Evolutionary conservation across 2,888 invertebrate genomes (phyloP), one percentile per base, ranked within the genome.

Genomic region (Idaea biselata): DNA sequence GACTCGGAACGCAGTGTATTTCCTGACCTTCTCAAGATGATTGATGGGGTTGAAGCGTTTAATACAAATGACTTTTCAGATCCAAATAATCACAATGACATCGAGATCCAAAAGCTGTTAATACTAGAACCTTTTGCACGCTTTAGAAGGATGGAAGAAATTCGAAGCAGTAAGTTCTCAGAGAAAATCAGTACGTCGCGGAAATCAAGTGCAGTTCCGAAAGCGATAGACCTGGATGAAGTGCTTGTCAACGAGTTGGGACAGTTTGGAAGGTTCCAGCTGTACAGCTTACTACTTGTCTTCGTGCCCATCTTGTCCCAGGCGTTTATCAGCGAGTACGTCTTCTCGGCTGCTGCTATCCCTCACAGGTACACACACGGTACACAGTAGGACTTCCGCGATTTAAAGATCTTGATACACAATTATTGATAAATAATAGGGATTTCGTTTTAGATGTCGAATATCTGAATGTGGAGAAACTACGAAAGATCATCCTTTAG

Each of bases 301-400:
- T 90, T 94, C 63, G 66, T 96, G 33, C 95, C 95, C 0, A 91
- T 95, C 70, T 87, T 95, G 63, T 93, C 95, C 79, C 94, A 95
- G 1, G 94, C 95, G 0, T 94, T 94, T 67, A 93, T 94, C 73
- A 93, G 95, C 69, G 94, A 95, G 58, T 96, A 94, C 75, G 94
- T 96, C 63, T 96, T 96, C 81, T 95, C 96, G 0, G 95, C 96
- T 0, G 94, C 94, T 62, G 93, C 94, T 66, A 86, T 95, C 16
- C 93, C 94, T 56, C 95, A 96, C 90, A 95, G 96, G 96, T 96
- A 18, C 11, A 25, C 25, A n/a, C n/a, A n/a, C n/a, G n/a, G n/a
- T n/a, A n/a, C n/a, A n/a, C n/a, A n/a, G n/a, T n/a, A 25, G 25
- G 5, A 25, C 25, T 25, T 25, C 25, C 5, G 25, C 25, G 25